Percentiles rank a stretch among this genome's conserved stretches.
Conservation (phyloP, 1,140 invertebrate genomes). For the Saccostrea echinata region DNA sequence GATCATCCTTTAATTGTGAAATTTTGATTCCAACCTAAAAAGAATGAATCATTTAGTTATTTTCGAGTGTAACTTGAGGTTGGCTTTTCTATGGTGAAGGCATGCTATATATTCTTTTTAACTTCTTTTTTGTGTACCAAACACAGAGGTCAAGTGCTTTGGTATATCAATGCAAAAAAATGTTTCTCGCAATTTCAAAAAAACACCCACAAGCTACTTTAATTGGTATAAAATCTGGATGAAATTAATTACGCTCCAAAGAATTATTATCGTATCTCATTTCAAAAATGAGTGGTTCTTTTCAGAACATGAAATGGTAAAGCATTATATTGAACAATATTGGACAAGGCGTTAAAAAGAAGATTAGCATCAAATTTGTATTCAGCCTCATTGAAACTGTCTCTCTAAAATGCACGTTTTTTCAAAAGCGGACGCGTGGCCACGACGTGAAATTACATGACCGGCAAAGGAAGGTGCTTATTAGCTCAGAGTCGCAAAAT, state of each 20-base stretch:
- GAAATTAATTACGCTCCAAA: not conserved
- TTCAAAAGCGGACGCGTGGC: not conserved
- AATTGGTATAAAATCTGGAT: slow-evolving; percentile 20
- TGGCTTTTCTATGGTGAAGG: not conserved
- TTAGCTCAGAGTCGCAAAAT: slow-evolving; percentile 19
- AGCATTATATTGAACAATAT: slow-evolving; percentile 27
- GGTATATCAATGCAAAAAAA: slow-evolving; percentile 19
- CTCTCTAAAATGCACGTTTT: slow-evolving; percentile 28
- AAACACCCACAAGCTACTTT: not conserved
- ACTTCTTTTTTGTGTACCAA: slow-evolving; percentile 15
- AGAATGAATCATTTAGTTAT: slow-evolving; percentile 31
- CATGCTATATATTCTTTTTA: not conserved
- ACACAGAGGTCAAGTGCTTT: not conserved
- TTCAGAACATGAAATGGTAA: not conserved
- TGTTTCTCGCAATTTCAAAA: not conserved
- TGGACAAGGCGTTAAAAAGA: slow-evolving; percentile 28
- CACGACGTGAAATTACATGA: slow-evolving; percentile 26
- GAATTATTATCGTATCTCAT: slow-evolving; percentile 24
- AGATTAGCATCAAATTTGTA: slow-evolving; percentile 24
- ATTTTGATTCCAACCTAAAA: slow-evolving; percentile 15
- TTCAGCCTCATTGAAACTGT: slow-evolving; percentile 28
- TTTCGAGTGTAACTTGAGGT: slow-evolving; percentile 22
- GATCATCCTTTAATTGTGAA: slow-evolving; percentile 34
- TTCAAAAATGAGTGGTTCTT: slow-evolving; percentile 27
- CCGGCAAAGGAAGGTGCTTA: slow-evolving; percentile 26